Evolutionary conservation across 2,888 invertebrate genomes (phyloP).

Genomic region (Nemotelus nigrinus): DNA sequence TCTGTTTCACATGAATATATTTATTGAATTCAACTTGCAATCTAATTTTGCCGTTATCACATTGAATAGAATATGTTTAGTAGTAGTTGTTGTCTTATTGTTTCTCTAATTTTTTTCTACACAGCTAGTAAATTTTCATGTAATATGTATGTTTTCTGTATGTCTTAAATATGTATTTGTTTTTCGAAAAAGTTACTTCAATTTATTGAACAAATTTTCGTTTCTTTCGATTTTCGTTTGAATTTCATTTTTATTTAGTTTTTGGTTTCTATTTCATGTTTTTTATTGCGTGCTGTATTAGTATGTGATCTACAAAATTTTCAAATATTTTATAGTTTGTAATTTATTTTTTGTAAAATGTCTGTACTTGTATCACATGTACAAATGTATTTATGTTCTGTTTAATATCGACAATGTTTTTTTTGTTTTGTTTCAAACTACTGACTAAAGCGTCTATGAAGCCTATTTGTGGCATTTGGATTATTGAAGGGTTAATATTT

Average conservation of each 20-base stretch:
- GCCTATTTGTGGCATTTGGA: too few relatives aligned
- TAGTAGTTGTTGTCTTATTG: constrained; percentile 10
- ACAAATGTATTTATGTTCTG: not conserved
- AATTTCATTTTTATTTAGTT: not conserved
- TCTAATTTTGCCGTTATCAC: constrained; percentile 31
- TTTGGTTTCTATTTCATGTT: not conserved
- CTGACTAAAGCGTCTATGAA: too few relatives aligned
- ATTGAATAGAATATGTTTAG: constrained; percentile 42
- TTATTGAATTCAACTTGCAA: constrained; percentile 38
- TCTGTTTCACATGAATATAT: constrained; percentile 41
- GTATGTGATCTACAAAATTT: constrained; percentile 12
- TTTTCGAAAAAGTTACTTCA: constrained; percentile 1
- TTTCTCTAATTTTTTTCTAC: constrained; percentile 34
- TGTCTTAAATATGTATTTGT: constrained; percentile 36
- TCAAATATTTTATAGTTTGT: not conserved
- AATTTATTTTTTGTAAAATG: not conserved
- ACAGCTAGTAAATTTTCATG: constrained; percentile 22
- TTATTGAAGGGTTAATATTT: too few relatives aligned
- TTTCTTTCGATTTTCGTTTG: constrained; percentile 22
- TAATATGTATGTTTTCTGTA: constrained; percentile 42
- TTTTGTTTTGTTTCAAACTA: too few relatives aligned
- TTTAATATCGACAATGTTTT: not conserved
- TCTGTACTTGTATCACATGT: not conserved
- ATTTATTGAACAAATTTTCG: constrained; percentile 35
- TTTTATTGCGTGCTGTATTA: not conserved